Conservation (phyloP, 2,113 vertebrate genomes). For the Oncorhynchus keta region DNA sequence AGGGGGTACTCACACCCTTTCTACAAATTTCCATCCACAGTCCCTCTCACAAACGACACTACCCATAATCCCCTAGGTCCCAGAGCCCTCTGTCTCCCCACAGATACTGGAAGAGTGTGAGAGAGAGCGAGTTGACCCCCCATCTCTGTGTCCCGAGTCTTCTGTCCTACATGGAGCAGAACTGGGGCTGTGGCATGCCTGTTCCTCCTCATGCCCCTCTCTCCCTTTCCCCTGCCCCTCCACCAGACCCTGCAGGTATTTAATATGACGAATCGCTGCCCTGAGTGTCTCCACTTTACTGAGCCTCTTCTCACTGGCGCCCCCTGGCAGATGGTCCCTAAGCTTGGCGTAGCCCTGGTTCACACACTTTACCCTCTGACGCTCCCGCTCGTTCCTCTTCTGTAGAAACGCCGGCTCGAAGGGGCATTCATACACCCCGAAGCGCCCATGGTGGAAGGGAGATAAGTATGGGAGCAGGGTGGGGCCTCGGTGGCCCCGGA, state of each 20-base stretch:
- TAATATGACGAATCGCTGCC: constrained; percentile 84
- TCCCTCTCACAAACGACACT: not conserved
- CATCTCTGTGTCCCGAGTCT: constrained; percentile 33
- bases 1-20: no score
- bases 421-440: constrained; percentile 76
- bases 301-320: constrained; percentile 71
- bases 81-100: constrained; percentile 37
- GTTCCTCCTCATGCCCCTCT: not conserved
- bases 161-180: constrained; percentile 5
- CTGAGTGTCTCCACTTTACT: constrained; percentile 86
- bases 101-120: constrained; percentile 34
- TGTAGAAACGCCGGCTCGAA: constrained; percentile 83
- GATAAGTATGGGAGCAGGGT: constrained; percentile 71
- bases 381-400: constrained; percentile 84
- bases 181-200: not conserved
- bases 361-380: constrained; percentile 81
- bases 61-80: constrained; percentile 7
- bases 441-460: constrained; percentile 71
- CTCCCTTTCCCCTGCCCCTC: constrained; percentile 21
- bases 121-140: constrained; percentile 16
- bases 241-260: constrained; percentile 79
- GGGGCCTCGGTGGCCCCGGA: constrained; percentile 32
- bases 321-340: constrained; percentile 77
- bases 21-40: not conserved
- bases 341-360: constrained; percentile 84